These are phyloP conservation scores for Atherinosoma microstoma DNA, from an alignment of 2,797 vertebrate genomes.

Conservation along the genomic window DNA sequence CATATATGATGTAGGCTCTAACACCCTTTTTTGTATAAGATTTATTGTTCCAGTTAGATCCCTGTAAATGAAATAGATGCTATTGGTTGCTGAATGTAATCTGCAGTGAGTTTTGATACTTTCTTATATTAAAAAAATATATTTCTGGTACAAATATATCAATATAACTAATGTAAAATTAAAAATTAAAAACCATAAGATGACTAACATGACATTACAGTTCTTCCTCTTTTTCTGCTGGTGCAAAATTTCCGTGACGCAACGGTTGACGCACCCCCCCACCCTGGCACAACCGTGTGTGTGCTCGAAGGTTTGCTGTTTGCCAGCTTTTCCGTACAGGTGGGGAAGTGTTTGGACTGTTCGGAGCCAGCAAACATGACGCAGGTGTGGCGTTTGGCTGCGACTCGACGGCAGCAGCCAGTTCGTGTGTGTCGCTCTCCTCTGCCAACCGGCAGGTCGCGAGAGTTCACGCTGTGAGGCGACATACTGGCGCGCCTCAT, in stretches of 20 bases:
- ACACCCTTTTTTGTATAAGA: not conserved
- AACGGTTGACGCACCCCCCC: conserved; percentile 14
- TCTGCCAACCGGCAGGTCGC: conserved; percentile 55
- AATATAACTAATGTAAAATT: not conserved
- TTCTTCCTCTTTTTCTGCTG: not conserved
- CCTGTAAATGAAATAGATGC: not conserved
- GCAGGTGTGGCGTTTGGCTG: conserved; percentile 56
- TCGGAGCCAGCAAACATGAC: conserved; percentile 48
- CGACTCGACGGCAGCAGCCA: conserved; percentile 21
- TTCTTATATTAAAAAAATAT: too few species aligned
- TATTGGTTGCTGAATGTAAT: not conserved
- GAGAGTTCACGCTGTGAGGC: conserved; percentile 58
- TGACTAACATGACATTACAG: not conserved
- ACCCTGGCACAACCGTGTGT: not conserved
- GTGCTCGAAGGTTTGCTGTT: not conserved
- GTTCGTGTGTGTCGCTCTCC: conserved; percentile 3
- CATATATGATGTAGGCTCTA: too few species aligned
- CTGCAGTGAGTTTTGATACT: not conserved
- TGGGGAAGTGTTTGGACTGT: conserved; percentile 24
- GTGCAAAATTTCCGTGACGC: conserved; percentile 48
- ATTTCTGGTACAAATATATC: not conserved
- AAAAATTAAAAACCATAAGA: not conserved
- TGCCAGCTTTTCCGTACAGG: conserved; percentile 33
- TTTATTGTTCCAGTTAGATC: not conserved
- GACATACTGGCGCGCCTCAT: conserved; percentile 62